These are phyloP conservation scores for Gnatocerus cornutus DNA, from an alignment of 2,888 invertebrate genomes.

Conservation along the genomic window DNA sequence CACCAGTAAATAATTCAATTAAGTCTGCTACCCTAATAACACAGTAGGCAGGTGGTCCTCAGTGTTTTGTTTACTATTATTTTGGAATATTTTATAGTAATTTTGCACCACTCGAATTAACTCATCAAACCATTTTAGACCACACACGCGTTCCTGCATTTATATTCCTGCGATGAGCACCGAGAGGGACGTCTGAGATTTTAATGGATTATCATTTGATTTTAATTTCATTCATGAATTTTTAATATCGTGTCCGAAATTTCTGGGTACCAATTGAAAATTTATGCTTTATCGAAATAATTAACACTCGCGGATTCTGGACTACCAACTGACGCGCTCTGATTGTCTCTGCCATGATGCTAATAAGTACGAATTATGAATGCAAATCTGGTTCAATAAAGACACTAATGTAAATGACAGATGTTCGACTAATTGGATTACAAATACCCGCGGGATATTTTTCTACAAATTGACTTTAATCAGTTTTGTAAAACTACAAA, in stretches of 20 bases:
- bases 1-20: conserved; percentile 60
- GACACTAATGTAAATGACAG: conserved; percentile 25
- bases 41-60: conserved; percentile 58
- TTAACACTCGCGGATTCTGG: background rate
- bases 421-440: background rate
- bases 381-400: conserved; percentile 18
- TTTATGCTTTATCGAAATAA: conserved; percentile 13
- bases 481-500: conserved; percentile 9
- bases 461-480: conserved; percentile 18
- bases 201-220: conserved; percentile 24
- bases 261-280: background rate
- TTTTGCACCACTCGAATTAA: conserved; percentile 59
- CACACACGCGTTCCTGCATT: conserved; percentile 48
- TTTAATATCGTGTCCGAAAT: conserved; percentile 5
- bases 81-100: conserved; percentile 60
- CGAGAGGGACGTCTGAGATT: conserved; percentile 16
- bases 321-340: background rate
- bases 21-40: conserved; percentile 56
- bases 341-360: background rate
- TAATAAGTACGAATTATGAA: conserved; percentile 1
- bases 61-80: conserved; percentile 59
- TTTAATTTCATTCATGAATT: conserved; percentile 11
- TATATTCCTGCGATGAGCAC: conserved; percentile 41
- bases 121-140: conserved; percentile 57
- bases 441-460: background rate